Base-by-base conservation (phyloP, 2,888 invertebrate genomes). In the Timema podura region DNA sequence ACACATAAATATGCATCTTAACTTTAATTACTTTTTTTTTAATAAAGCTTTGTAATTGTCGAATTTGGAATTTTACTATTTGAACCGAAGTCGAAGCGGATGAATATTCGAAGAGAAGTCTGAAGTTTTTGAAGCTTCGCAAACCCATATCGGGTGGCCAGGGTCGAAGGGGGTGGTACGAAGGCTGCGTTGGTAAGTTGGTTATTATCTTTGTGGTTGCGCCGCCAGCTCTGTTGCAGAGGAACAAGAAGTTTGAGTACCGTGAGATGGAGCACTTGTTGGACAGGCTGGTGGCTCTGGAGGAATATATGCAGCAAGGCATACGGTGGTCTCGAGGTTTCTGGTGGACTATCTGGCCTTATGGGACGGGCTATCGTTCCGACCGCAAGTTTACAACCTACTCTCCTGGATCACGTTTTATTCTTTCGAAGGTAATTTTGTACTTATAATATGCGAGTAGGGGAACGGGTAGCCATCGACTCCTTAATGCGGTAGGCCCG, bases 241-340 rank as follows among this genome's bases (percentile, higher is more conserved):
- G 49, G n/a, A 48, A 68, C 45, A 16, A 44, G n/a, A 57, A 59
- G 10, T 54, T 64, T 47, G 48, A 66, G 10, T 68, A 64, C 30
- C 30, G 64, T 44, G 65, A 68, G 30, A 69, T 65, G 49, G 67
- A 69, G 16, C 47, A 47, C 5, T 16, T 71, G 15, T 46, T 71
- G 15, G 48, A 69, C n/a, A 64, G 67, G n/a, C 47, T 69, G 9
- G 71, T 74, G 8, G 77, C 77, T 68, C 79, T 81, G 73, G 80
- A 77, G 67, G 76, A 76, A 64, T 81, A 80, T 65, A 79, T 81
- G 77, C 80, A 81, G 51, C 79, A 80, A 69, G 81, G 80, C 6
- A 77, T 81, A 72, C 78, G 5, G 77, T 80, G 8, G 77, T 80
- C 0, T 77, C 77, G 73, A 73, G 77, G 49, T 81, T 81, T 67